Evolutionary conservation across 2,888 invertebrate genomes (phyloP), one percentile per base, ranked within the genome.

Genomic region (Serripes groenlandicus): DNA sequence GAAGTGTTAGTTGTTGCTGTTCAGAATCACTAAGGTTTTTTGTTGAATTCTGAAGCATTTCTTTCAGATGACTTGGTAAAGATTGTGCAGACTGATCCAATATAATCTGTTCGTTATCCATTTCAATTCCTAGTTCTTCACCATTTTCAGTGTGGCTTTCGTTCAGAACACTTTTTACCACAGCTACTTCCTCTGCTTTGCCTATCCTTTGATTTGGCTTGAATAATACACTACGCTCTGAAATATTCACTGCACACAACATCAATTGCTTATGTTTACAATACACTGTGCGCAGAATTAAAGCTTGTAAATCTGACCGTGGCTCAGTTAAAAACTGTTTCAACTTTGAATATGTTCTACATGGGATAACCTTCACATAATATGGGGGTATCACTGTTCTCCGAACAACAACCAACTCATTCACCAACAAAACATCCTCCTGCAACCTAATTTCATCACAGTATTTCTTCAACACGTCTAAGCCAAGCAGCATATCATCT

Each of bases 31-130:
- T 49, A n/a, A 79, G 34, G 37, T 75, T n/a, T 26, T n/a, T 18
- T 21, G 15, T 64, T 1, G 58, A 56, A 3, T 70, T 28, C 5
- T 73, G 23, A 35, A 66, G 72, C 35, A 78, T 26, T 21, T 78
- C 68, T 21, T 54, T 11, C 34, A 79, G 34, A 75, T 78, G 82
- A 4, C 21, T 60, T n/a, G 82, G 82, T 30, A 75, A 5, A 21
- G 26, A 35, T 52, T 28, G 32, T 26, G 18, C 71, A n/a, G 5
- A 15, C 9, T 34, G 4, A 35, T 66, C 37, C 3, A n/a, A n/a
- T 34, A 30, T 26, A n/a, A n/a, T n/a, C n/a, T n/a, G n/a, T n/a
- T n/a, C n/a, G n/a, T n/a, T n/a, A n/a, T n/a, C n/a, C n/a, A n/a
- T n/a, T n/a, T n/a, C n/a, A n/a, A n/a, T n/a, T n/a, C n/a, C n/a